A percentile compares a stretch with the other conserved stretches of the same genome.
Conservation (phyloP, 2,797 vertebrate species). For the Helicolenus hilgendorfi region DNA sequence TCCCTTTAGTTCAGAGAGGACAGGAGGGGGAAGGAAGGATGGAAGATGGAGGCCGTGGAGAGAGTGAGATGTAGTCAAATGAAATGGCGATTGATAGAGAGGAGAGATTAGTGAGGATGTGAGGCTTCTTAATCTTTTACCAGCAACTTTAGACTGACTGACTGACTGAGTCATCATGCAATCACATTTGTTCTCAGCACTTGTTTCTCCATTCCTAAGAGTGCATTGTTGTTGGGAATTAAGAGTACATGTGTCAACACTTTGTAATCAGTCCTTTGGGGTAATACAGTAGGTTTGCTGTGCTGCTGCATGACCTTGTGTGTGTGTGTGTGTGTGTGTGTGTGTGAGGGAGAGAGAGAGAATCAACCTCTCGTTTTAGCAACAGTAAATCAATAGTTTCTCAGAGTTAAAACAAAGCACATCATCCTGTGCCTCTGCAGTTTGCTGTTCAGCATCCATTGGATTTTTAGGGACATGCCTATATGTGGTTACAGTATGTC, state of each 20-base stretch:
- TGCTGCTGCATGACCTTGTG: not conserved
- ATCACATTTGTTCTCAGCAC: not conserved
- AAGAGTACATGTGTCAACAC: not conserved
- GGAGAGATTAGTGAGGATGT: not conserved
- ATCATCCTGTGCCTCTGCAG: not conserved
- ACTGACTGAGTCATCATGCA: not conserved
- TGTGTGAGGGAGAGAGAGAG: not conserved
- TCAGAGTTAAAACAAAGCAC: constrained; percentile 54
- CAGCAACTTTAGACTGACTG: not conserved
- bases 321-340: not conserved
- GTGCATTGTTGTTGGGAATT: not conserved
- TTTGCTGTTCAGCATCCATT: not conserved
- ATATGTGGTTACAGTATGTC: no score
- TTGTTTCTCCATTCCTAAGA: not conserved
- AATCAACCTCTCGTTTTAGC: constrained; percentile 62
- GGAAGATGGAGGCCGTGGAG: not conserved
- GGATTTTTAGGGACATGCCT: not conserved
- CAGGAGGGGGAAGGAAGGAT: not conserved
- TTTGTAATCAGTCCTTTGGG: constrained; percentile 16
- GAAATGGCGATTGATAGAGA: not conserved
- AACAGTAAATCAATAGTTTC: constrained; percentile 75
- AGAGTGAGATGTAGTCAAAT: not conserved
- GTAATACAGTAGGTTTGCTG: not conserved
- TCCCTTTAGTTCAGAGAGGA: constrained; percentile 13
- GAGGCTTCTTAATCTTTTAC: not conserved